phyloP scores from a whole-genome alignment of 2,113 vertebrate species.

The Etheostoma cragini region DNA sequence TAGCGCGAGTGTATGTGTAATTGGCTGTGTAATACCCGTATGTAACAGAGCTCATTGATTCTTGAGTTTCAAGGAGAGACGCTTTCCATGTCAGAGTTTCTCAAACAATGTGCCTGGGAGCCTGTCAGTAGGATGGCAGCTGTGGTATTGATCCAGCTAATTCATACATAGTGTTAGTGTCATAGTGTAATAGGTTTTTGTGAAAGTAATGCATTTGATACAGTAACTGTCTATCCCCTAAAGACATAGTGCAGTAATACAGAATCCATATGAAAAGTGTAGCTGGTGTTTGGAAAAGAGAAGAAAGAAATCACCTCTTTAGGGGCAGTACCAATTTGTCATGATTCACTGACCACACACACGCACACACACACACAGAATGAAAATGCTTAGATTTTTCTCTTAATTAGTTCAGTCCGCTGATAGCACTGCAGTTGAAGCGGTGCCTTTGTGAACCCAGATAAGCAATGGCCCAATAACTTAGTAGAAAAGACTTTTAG shows the following conservation, averaged over 20 bases:
- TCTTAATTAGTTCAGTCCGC: slow-evolving; percentile 55
- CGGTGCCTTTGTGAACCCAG: slow-evolving; percentile 43
- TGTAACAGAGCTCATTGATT: slow-evolving; percentile 21
- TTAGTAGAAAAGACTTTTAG: slow-evolving; percentile 32
- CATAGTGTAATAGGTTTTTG: background rate
- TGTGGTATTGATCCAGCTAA: slow-evolving; percentile 6
- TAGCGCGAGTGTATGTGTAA: slow-evolving; percentile 19
- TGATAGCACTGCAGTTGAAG: slow-evolving; percentile 32
- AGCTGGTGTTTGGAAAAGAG: background rate
- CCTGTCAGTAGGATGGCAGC: background rate
- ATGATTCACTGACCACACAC: slow-evolving; percentile 40
- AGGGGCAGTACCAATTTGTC: slow-evolving; percentile 28
- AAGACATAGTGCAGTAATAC: background rate
- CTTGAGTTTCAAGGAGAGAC: background rate
- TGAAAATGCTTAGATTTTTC: slow-evolving; percentile 46
- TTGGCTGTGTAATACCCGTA: slow-evolving; percentile 25
- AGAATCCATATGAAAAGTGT: background rate
- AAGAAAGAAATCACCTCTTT: background rate
- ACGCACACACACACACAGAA: slow-evolving; percentile 7
- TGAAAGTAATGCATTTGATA: background rate
- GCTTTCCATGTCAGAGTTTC: background rate
- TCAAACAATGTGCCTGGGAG: slow-evolving; percentile 7
- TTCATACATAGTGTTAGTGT: background rate
- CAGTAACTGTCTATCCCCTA: background rate
- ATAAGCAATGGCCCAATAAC: slow-evolving; percentile 50